Evolutionary conservation across 2,888 invertebrate genomes (phyloP).

Genomic region (Nomada hirtipes): DNA sequence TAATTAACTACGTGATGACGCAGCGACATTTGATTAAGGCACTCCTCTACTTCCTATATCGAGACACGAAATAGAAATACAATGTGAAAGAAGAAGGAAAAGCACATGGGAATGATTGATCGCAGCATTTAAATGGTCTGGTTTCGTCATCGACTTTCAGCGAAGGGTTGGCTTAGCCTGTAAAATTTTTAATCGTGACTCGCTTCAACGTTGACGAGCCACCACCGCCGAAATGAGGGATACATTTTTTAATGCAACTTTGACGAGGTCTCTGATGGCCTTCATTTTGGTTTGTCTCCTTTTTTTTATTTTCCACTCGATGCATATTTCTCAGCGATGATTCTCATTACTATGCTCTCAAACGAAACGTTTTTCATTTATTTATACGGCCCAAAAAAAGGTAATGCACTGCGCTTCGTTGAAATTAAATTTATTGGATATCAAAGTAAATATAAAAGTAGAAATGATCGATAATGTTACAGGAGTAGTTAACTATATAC

Average conservation of each 20-base stretch:
- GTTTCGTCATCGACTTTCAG: background rate
- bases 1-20: background rate
- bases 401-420: background rate
- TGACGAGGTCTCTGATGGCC: background rate
- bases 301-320: background rate
- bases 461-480: no score
- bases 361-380: slow-evolving; percentile 4
- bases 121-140: slow-evolving; percentile 14
- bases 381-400: background rate
- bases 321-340: background rate
- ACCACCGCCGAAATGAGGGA: slow-evolving; percentile 5
- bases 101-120: slow-evolving; percentile 24
- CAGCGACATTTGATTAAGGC: slow-evolving; percentile 10
- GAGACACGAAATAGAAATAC: background rate
- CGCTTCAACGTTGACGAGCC: slow-evolving; percentile 3
- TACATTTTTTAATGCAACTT: slow-evolving; percentile 1
- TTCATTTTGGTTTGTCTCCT: background rate
- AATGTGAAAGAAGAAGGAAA: background rate
- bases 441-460: no score
- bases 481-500: no score
- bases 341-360: background rate
- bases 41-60: slow-evolving; percentile 4
- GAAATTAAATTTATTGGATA: background rate
- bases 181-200: slow-evolving; percentile 33
- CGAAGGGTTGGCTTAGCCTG: background rate